Percentiles rank a stretch among this genome's conserved stretches.
Conservation (phyloP, 2,113 vertebrate species). For the Sylvia atricapilla region DNA sequence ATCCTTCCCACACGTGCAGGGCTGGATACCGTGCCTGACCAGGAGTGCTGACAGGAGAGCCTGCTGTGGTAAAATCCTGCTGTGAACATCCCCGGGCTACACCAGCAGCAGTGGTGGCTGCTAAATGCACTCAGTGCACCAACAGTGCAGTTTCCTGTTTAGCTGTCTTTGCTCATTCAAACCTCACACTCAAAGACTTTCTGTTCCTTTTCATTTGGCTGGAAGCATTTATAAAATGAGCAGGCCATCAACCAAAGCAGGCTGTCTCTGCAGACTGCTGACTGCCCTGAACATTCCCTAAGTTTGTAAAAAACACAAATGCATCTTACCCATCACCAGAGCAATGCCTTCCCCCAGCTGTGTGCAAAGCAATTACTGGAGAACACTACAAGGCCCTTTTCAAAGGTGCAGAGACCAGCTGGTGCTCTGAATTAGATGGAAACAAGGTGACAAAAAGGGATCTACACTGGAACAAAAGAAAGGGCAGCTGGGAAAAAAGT, state of each 20-base stretch:
- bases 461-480: neutral
- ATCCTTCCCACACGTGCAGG: rapidly evolving
- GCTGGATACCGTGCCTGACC: rapidly evolving
- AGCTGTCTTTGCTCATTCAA: neutral
- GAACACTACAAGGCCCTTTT: neutral
- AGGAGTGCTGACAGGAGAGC: neutral
- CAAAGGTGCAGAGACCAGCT: neutral
- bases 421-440: neutral
- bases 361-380: neutral
- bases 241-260: no score
- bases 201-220: no score
- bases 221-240: no score
- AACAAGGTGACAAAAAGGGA: neutral
- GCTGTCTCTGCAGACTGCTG: no score
- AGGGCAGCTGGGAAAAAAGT: neutral
- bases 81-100: neutral
- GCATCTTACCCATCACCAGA: rapidly evolving
- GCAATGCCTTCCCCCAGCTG: neutral
- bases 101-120: neutral
- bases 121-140: neutral
- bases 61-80: neutral
- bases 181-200: no score
- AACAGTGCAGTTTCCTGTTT: neutral
- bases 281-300: no score
- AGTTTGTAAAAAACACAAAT: neutral